A percentile compares a stretch with the other conserved stretches of the same genome.
Conservation (phyloP, 2,113 vertebrate species). For the Mus spicilegus region DNA sequence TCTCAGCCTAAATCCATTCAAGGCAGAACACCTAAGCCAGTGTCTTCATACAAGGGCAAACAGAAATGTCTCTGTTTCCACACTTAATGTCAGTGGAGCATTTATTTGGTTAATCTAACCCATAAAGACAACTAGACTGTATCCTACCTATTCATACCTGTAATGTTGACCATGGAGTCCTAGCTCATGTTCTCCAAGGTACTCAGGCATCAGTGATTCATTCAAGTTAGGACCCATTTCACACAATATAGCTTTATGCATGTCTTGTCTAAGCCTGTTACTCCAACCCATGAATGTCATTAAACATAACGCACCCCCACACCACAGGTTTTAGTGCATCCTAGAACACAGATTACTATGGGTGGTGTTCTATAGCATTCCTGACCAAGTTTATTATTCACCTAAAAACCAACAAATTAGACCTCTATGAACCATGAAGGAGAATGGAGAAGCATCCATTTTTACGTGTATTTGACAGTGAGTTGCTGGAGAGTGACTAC, state of each 20-base stretch:
- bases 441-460: not conserved
- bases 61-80: not conserved
- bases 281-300: not conserved
- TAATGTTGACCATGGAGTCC: not conserved
- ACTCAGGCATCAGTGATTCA: not conserved
- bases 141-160: not conserved
- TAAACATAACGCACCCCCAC: slow-evolving; percentile 47
- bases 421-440: slow-evolving; percentile 66
- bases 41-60: not conserved
- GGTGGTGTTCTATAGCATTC: slow-evolving; percentile 47
- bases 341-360: slow-evolving; percentile 68
- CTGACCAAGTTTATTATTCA: slow-evolving; percentile 68
- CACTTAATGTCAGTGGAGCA: not conserved
- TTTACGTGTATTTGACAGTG: slow-evolving; percentile 56
- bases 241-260: not conserved
- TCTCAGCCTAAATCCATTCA: not conserved
- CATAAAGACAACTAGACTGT: not conserved
- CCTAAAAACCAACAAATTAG: slow-evolving; percentile 69
- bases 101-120: not conserved
- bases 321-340: slow-evolving; percentile 67
- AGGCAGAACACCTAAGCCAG: not conserved
- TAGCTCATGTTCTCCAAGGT: not conserved
- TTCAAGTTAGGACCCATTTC: not conserved
- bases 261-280: slow-evolving; percentile 26
- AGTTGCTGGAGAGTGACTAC: slow-evolving; percentile 26